Evolutionary conservation across 2,888 invertebrate genomes (phyloP), one percentile per base, ranked within the genome.

Genomic region (Fragum fragum): DNA sequence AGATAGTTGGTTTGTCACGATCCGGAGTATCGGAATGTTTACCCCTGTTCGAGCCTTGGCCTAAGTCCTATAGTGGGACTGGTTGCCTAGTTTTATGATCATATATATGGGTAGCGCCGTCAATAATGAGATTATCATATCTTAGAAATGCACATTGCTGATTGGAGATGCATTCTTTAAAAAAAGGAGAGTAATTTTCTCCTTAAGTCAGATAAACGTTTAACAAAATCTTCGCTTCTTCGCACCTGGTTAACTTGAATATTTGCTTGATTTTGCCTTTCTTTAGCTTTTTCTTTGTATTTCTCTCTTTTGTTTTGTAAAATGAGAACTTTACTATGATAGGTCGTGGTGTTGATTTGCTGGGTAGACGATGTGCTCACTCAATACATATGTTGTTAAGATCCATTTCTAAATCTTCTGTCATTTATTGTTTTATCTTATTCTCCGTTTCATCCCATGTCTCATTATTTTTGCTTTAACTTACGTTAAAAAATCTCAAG

Each of bases 261-360:
- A 9, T 39, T 14, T 9, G 7, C 7, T 14, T 14, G 53, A 11
- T 53, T 6, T 53, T n/a, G 7, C 5, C 18, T n/a, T 53, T 53
- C 53, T 53, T 53, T 53, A n/a, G 18, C 53, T n/a, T 53, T 53
- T 53, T 53, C 53, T 53, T n/a, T 53, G 21, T 53, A 53, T 53
- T 53, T 53, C 53, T 53, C 11, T 53, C 53, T 53, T 53, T 53
- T 21, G 53, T 53, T 18, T 53, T 53, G 53, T 11, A 53, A 53
- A 53, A 53, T 5, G 53, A 53, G 53, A 53, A 53, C 18, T 53
- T 53, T 7, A 53, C 53, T 5, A 53, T 53, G 7, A 53, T 53
- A n/a, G 53, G 53, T 6, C 53, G 53, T 11, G 53, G 53, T 6
- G 11, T 53, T 7, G 53, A 11, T 53, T 53, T 53, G n/a, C 53